Conservation (phyloP, 1,140 invertebrate species). For the Ruditapes philippinarum region DNA sequence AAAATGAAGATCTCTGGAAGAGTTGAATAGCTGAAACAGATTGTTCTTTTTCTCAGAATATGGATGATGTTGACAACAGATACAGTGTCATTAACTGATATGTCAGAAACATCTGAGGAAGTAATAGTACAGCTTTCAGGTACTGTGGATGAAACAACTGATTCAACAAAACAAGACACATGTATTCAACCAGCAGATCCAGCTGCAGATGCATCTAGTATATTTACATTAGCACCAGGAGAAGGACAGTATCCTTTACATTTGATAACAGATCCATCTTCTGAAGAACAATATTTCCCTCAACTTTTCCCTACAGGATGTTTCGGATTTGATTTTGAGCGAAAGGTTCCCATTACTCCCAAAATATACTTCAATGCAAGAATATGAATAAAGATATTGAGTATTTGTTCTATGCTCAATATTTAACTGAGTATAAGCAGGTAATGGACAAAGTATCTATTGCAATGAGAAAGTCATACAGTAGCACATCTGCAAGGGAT, state of each 20-base stretch:
- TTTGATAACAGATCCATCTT: slow-evolving; percentile 23
- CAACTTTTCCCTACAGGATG: slow-evolving; percentile 44
- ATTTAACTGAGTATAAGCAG: slow-evolving; percentile 54
- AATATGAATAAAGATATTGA: slow-evolving; percentile 47
- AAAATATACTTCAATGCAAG: slow-evolving; percentile 63
- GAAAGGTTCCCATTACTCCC: slow-evolving; percentile 17
- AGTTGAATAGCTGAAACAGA: not conserved
- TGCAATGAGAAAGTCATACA: slow-evolving; percentile 14
- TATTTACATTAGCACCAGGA: slow-evolving; percentile 37
- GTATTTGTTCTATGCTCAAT: slow-evolving; percentile 65
- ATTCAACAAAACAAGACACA: slow-evolving; percentile 30
- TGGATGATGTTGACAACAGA: not conserved
- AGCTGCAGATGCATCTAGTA: slow-evolving; percentile 1
- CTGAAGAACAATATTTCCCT: slow-evolving; percentile 45
- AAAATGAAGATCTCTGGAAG: not conserved
- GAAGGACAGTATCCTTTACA: slow-evolving; percentile 52
- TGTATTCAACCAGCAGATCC: slow-evolving; percentile 39
- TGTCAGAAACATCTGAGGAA: not conserved
- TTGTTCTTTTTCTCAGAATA: too few species aligned
- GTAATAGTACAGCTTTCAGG: not conserved
- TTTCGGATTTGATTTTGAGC: slow-evolving; percentile 42
- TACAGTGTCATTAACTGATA: not conserved
- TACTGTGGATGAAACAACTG: not conserved
- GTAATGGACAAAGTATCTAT: slow-evolving; percentile 33
- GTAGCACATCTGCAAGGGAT: not conserved